A percentile compares a stretch with the other conserved stretches of the same genome.
These are phyloP conservation scores for Anseranas semipalmata DNA, from an alignment of 2,113 vertebrate species.

Conservation along the genomic window DNA sequence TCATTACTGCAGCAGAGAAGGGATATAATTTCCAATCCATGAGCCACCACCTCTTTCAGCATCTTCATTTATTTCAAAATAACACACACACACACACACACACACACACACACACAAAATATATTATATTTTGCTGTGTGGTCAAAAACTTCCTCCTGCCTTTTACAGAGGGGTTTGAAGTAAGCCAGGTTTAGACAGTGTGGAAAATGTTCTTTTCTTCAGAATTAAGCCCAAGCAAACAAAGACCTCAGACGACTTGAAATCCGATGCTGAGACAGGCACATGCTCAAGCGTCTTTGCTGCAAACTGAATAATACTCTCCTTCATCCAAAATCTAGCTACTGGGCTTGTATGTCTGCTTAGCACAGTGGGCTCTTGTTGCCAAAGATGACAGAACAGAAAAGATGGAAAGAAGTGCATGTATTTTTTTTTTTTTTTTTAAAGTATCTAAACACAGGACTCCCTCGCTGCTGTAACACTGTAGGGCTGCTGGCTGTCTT, in stretches of 20 bases:
- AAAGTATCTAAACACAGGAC: rapidly evolving
- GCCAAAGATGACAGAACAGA: neutral
- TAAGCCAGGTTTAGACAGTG: neutral
- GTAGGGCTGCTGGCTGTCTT: neutral
- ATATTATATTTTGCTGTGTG: neutral
- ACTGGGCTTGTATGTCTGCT: neutral
- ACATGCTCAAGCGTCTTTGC: neutral
- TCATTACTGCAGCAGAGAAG: slow-evolving; percentile 38
- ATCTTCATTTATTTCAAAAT: slow-evolving; percentile 33
- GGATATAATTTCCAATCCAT: neutral
- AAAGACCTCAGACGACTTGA: neutral
- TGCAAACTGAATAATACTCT: neutral
- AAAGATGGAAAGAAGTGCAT: neutral
- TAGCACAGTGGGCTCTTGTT: neutral
- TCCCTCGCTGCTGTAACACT: neutral
- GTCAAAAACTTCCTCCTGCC: neutral
- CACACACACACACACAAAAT: too few species aligned
- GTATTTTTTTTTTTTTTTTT: too few species aligned
- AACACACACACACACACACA: too few species aligned
- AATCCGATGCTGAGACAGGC: neutral
- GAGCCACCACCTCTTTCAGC: slow-evolving; percentile 16
- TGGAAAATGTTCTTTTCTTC: neutral
- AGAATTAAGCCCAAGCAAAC: neutral
- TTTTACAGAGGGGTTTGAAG: neutral
- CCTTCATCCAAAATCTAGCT: neutral